Evolutionary conservation across 2,113 vertebrate genomes (phyloP).

Genomic region (Paradoxurus hermaphroditus): DNA sequence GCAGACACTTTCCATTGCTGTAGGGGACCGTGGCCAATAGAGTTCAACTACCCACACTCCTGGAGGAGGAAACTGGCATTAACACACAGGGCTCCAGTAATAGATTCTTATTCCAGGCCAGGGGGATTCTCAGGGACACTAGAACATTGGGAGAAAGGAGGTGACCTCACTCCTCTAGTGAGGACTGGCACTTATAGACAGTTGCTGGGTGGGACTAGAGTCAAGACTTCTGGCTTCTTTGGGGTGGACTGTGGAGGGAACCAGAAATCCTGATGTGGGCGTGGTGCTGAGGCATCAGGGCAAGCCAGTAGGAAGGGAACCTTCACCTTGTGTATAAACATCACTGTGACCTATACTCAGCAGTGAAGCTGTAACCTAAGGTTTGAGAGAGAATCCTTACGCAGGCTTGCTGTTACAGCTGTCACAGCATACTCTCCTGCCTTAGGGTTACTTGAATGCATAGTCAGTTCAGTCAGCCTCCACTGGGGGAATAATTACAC

Average conservation of each 20-base stretch:
- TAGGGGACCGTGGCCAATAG: background rate
- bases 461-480: background rate
- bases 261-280: background rate
- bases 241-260: background rate
- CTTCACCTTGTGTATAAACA: background rate
- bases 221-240: background rate
- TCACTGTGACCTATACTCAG: no score
- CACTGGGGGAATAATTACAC: background rate
- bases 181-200: background rate
- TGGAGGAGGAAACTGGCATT: background rate
- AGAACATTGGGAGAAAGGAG: background rate
- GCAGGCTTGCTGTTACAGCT: background rate
- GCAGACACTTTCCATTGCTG: background rate
- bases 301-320: background rate
- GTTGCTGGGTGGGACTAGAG: background rate
- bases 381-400: background rate
- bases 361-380: background rate
- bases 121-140: background rate
- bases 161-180: background rate
- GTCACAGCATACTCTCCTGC: background rate
- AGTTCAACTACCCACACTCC: background rate
- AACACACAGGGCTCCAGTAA: background rate
- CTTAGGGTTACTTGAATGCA: background rate
- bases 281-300: rapidly evolving
- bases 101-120: background rate